phyloP scores from a whole-genome alignment of 2,888 invertebrate species.

The Caenorhabditis sp. region DNA sequence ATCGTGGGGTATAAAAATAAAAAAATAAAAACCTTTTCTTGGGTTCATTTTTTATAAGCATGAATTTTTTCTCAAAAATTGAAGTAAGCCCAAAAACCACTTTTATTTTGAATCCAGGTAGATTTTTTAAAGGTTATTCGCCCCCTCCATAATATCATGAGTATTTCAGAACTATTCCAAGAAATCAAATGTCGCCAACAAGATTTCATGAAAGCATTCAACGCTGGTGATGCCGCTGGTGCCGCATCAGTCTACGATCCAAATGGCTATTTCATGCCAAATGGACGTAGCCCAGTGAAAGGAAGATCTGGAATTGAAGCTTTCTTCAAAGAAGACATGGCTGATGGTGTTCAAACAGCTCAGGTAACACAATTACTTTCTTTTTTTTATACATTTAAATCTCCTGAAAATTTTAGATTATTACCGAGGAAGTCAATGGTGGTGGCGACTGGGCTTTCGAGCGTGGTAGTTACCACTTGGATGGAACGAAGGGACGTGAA shows the following conservation, averaged over 20 bases:
- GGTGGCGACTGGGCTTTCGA: conserved; percentile 71
- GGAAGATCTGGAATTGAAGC: conserved; percentile 69
- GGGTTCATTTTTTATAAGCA: background rate
- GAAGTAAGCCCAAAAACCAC: background rate
- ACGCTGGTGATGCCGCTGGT: conserved; percentile 66
- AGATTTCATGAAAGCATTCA: conserved; percentile 71
- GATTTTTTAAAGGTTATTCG: background rate
- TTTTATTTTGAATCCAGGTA: conserved; percentile 1
- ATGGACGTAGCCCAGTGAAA: conserved; percentile 68
- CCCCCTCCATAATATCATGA: background rate
- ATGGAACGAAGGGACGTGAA: conserved; percentile 69
- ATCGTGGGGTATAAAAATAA: background rate
- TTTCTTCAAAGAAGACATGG: conserved; percentile 71
- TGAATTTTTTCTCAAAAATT: conserved; percentile 34
- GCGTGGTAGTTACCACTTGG: conserved; percentile 69
- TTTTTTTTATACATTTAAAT: background rate
- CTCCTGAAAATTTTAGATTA: conserved; percentile 56
- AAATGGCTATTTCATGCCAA: conserved; percentile 71
- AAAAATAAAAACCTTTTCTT: background rate
- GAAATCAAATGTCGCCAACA: conserved; percentile 70
- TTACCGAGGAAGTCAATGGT: conserved; percentile 71
- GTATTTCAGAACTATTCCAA: conserved; percentile 65
- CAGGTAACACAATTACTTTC: conserved; percentile 55
- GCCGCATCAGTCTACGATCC: conserved; percentile 65
- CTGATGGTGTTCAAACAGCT: conserved; percentile 69